Evolutionary conservation across 2,113 vertebrate genomes (phyloP).

Genomic region (Actinemys pallida): DNA sequence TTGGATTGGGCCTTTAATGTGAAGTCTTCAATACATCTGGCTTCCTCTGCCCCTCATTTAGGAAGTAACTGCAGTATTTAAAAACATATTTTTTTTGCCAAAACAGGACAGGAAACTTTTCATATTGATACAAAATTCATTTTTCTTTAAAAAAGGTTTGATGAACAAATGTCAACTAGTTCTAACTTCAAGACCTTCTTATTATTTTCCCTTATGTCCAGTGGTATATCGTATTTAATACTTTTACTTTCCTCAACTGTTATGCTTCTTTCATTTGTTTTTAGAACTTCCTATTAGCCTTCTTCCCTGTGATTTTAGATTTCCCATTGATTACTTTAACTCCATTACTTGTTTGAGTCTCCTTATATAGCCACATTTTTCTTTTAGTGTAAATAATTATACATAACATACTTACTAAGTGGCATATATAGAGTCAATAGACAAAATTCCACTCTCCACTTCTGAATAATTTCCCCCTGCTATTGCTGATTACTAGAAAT

Average conservation of each 20-base stretch:
- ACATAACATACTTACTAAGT: accelerated
- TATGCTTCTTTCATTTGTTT: background rate
- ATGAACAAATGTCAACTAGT: background rate
- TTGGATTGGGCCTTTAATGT: background rate
- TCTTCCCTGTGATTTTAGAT: background rate
- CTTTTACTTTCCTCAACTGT: background rate
- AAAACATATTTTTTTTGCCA: background rate
- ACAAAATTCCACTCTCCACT: background rate
- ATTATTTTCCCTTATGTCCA: background rate
- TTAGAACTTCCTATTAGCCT: background rate
- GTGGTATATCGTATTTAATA: background rate
- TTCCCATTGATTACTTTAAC: background rate
- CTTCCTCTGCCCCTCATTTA: too few species aligned
- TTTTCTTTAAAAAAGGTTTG: background rate
- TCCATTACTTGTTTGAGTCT: background rate
- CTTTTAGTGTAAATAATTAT: background rate
- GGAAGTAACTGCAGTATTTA: background rate
- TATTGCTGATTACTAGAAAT: background rate
- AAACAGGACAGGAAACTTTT: background rate
- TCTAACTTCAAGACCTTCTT: background rate
- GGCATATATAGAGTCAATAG: background rate
- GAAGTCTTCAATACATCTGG: background rate
- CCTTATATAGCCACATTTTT: background rate
- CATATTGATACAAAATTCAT: background rate
- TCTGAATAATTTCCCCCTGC: background rate